Conservation (phyloP, 2,888 invertebrate species). For the Unio pictorum region DNA sequence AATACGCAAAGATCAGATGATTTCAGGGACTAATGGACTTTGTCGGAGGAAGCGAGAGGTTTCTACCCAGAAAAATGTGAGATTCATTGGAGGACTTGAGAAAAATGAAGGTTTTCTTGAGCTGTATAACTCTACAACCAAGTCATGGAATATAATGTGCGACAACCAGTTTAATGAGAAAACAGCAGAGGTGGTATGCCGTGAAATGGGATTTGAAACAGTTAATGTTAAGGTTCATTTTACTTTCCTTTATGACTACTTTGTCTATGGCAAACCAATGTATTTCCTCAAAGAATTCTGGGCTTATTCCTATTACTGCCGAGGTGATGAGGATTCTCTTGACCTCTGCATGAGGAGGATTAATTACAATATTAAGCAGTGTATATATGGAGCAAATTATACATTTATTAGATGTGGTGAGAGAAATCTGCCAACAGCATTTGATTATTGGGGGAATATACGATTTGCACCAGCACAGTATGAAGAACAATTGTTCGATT, state of each 20-base stretch:
- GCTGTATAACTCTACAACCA: constrained; percentile 93
- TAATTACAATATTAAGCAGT: constrained; percentile 81
- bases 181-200: constrained; percentile 96
- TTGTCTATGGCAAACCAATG: constrained; percentile 65
- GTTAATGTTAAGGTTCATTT: constrained; percentile 91
- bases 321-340: constrained; percentile 71
- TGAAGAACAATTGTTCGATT: constrained; percentile 81
- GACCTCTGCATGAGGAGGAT: constrained; percentile 80
- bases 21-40: too few relatives aligned
- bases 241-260: constrained; percentile 67
- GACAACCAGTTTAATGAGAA: constrained; percentile 95
- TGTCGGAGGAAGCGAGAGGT: too few relatives aligned
- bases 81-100: constrained; percentile 82
- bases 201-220: constrained; percentile 90
- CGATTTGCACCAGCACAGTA: constrained; percentile 91
- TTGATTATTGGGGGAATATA: constrained; percentile 90
- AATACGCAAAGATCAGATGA: neutral
- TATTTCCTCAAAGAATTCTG: constrained; percentile 70
- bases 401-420: constrained; percentile 93
- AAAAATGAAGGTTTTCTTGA: constrained; percentile 88
- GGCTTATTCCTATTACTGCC: constrained; percentile 66
- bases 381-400: constrained; percentile 87
- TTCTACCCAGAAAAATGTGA: constrained; percentile 1
- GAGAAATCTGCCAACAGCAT: constrained; percentile 55
- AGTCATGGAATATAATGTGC: constrained; percentile 97